Evolutionary conservation across 2,113 vertebrate genomes (phyloP), one percentile per base, ranked within the genome.

Genomic region (Megaceryle maxima): DNA sequence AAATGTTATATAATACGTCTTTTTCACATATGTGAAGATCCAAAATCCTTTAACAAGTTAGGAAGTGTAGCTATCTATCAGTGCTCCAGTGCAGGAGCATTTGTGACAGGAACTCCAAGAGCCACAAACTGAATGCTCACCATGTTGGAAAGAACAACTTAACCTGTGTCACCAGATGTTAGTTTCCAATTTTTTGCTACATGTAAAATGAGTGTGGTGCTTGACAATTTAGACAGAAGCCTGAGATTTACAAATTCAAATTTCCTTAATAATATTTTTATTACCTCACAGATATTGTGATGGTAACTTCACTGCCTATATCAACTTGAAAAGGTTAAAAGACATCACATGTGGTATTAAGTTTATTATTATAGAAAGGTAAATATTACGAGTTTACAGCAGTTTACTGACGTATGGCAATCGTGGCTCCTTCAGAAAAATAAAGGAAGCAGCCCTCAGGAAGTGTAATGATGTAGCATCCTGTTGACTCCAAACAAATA

Each of bases 381-480:
- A 89, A 89, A 60, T 74, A 62, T 57, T 83, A 92, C 39, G 48
- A 59, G 26, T n/a, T 70, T 85, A 20, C 44, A 87, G 16, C 39
- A 83, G 22, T 77, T 82, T 72, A 55, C 41, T 62, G 77, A 63
- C 77, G 37, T 33, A 35, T 33, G 31, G 62, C 68, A 78, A 44
- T 33, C 5, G 28, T n/a, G 24, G 50, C 37, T 92, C 22, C 66
- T 90, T 84, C 39, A 76, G 39, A 74, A 81, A 83, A 87, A 90
- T n/a, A 86, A 82, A 92, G 80, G 51, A 93, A 97, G 83, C 50
- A 5, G 5, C 63, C 64, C 35, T 83, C 83, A 31, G 39, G 77
- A 91, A 97, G n/a, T 63, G 53, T 69, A 80, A 83, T 80, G 96
- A 94, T 74, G 90, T 57, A 69, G 48, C 43, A 96, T 96, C 96